These are phyloP conservation scores for Colostygia pectinataria DNA, from an alignment of 2,888 invertebrate genomes.

Conservation along the genomic window DNA sequence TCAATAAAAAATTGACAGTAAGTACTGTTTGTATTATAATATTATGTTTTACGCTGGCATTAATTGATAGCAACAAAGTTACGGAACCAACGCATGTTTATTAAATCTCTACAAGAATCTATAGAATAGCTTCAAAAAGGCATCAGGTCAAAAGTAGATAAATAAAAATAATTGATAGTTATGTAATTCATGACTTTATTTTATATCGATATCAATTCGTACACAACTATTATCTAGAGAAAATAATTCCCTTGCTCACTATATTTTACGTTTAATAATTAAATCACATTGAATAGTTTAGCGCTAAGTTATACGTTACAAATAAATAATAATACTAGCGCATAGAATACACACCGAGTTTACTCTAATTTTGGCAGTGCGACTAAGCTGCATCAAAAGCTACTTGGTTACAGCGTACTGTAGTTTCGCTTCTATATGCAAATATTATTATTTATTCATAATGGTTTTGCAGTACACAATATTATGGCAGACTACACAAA, in stretches of 20 bases:
- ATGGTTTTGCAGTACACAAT: slow-evolving; percentile 46
- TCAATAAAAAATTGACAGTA: no score
- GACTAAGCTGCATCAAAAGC: not conserved
- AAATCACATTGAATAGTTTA: slow-evolving; percentile 75
- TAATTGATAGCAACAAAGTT: no score
- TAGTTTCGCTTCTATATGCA: slow-evolving; percentile 15
- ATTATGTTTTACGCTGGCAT: no score
- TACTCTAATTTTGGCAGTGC: not conserved
- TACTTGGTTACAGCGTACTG: not conserved
- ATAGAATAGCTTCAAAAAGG: no score
- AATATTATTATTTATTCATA: slow-evolving; percentile 17
- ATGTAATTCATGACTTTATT: slow-evolving; percentile 71
- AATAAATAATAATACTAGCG: slow-evolving; percentile 14
- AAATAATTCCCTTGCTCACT: slow-evolving; percentile 63
- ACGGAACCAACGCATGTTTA: no score
- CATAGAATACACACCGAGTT: not conserved
- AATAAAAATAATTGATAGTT: slow-evolving; percentile 55
- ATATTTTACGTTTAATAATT: slow-evolving; percentile 60
- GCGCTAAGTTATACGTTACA: slow-evolving; percentile 44
- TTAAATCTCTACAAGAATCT: no score
- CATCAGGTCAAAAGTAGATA: slow-evolving; percentile 48
- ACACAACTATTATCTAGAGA: slow-evolving; percentile 65
- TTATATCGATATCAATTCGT: slow-evolving; percentile 69
- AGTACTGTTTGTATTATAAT: no score
- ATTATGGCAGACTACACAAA: slow-evolving; percentile 64